Conservation (phyloP, 1,140 invertebrate genomes). For the Triops longicaudatus region DNA sequence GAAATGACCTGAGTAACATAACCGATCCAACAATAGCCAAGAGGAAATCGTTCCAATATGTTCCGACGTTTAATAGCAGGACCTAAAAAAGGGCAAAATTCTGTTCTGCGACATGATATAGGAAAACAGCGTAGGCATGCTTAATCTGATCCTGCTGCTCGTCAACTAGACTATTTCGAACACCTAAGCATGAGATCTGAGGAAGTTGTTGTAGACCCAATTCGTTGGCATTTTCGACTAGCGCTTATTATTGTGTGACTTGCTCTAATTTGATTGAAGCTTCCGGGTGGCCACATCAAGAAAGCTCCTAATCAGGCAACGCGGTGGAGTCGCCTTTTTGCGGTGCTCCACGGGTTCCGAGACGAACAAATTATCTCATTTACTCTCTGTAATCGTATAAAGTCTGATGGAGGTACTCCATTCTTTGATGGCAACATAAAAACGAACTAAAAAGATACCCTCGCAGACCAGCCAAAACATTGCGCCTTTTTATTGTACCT, state of each 20-base stretch:
- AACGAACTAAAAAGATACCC: neutral
- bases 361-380: constrained; percentile 8
- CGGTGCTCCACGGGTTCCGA: neutral
- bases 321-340: neutral
- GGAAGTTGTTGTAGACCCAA: neutral
- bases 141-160: neutral
- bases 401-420: neutral
- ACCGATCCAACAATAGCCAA: no score
- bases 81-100: no score
- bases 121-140: no score
- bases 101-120: no score
- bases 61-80: no score
- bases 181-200: neutral
- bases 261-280: neutral
- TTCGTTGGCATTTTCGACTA: neutral
- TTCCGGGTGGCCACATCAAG: neutral
- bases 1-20: no score
- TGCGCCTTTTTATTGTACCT: neutral
- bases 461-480: neutral
- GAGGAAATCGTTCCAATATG: no score
- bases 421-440: neutral
- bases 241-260: neutral
- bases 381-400: constrained; percentile 4
- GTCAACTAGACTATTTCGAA: neutral
- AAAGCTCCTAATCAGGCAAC: neutral